Percentiles rank a stretch among this genome's conserved stretches.
These are phyloP conservation scores for Graphium colonna DNA, from an alignment of 2,888 invertebrate species.

Conservation along the genomic window DNA sequence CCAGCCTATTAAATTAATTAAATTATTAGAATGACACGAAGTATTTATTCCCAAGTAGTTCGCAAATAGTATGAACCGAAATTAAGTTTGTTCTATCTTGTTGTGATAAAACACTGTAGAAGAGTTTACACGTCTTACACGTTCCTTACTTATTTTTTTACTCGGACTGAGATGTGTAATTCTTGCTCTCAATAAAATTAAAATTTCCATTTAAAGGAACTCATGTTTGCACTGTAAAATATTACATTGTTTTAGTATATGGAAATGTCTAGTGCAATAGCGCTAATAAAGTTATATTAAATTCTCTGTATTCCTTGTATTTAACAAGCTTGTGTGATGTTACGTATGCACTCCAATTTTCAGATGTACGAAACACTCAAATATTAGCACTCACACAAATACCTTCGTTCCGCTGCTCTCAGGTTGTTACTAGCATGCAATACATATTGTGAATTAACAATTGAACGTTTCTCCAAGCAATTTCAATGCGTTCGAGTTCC, in stretches of 20 bases:
- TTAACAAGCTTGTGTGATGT: constrained; percentile 7
- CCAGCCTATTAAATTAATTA: too few species aligned
- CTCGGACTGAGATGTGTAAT: too few species aligned
- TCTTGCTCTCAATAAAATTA: too few species aligned
- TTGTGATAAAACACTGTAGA: too few species aligned
- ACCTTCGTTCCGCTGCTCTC: constrained; percentile 2
- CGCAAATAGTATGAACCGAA: too few species aligned
- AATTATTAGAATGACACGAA: too few species aligned
- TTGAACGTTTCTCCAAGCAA: neutral
- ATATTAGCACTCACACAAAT: constrained; percentile 14
- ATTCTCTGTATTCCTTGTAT: constrained; percentile 9
- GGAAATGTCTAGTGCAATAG: constrained; percentile 1
- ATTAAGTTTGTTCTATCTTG: too few species aligned
- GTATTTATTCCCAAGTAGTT: too few species aligned
- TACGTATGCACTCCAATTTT: constrained; percentile 11
- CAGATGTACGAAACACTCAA: constrained; percentile 6
- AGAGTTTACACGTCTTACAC: too few species aligned
- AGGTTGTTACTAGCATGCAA: constrained; percentile 11
- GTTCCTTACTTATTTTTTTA: too few species aligned
- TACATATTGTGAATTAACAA: constrained; percentile 9
- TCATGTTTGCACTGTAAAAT: neutral
- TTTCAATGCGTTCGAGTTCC: neutral
- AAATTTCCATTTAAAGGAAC: too few species aligned
- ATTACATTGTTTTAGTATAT: neutral
- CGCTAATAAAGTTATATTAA: constrained; percentile 11